These are phyloP conservation scores for Drosophila funebris DNA, from an alignment of 1,140 invertebrate species.

Conservation along the genomic window DNA sequence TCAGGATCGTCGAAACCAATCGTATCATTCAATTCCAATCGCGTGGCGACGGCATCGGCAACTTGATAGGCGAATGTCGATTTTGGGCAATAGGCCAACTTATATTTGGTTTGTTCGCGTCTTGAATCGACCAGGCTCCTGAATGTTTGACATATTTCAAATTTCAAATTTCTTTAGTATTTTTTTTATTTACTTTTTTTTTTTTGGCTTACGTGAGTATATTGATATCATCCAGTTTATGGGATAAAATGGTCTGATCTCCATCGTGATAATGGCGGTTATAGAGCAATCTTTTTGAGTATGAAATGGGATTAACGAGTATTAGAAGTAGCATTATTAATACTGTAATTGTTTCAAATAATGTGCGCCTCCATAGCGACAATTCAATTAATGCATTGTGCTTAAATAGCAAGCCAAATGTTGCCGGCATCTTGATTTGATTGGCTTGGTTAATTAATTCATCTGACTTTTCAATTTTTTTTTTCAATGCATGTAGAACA, in stretches of 20 bases:
- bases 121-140: constrained; percentile 47
- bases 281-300: constrained; percentile 52
- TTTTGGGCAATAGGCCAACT: constrained; percentile 44
- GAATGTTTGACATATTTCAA: not conserved
- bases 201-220: constrained; percentile 57
- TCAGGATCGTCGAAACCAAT: not conserved
- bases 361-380: constrained; percentile 46
- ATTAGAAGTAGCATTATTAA: constrained; percentile 57
- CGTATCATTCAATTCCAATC: constrained; percentile 46
- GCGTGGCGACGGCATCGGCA: constrained; percentile 12
- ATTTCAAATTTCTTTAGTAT: not conserved
- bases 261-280: constrained; percentile 10
- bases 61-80: constrained; percentile 21
- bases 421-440: constrained; percentile 55
- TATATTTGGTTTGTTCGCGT: constrained; percentile 55
- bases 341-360: constrained; percentile 51
- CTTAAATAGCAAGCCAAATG: constrained; percentile 48
- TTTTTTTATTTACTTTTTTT: constrained; percentile 25
- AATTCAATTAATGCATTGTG: constrained; percentile 60
- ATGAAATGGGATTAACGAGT: constrained; percentile 53
- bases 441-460: not conserved
- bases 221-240: constrained; percentile 46
- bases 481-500: constrained; percentile 9
- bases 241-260: constrained; percentile 32
- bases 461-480: constrained; percentile 4